These are phyloP conservation scores for Trogon melanurus DNA, from an alignment of 2,113 vertebrate species.

Conservation along the genomic window DNA sequence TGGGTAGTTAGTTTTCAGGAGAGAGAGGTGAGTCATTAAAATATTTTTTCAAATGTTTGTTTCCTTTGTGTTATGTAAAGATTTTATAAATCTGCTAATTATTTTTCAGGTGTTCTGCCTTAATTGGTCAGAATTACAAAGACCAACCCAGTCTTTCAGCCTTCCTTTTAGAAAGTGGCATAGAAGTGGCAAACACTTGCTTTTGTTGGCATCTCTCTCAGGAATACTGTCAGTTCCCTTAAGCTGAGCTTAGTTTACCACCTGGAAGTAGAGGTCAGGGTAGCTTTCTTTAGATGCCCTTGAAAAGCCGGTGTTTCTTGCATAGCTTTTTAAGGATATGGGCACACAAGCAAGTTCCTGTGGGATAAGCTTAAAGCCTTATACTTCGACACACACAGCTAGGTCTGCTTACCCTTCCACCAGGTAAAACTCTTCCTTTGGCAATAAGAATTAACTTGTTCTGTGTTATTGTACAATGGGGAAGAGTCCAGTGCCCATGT, in stretches of 20 bases:
- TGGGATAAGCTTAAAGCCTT: not conserved
- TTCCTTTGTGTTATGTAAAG: not conserved
- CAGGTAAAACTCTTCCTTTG: not conserved
- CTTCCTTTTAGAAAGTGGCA: not conserved
- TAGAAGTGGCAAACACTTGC: not conserved
- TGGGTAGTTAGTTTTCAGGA: not conserved
- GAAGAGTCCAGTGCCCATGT: not conserved
- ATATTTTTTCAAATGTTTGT: not conserved
- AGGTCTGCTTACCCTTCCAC: not conserved
- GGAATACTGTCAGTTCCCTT: not conserved
- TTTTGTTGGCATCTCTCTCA: not conserved
- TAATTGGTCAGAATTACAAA: not conserved
- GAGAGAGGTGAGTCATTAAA: not conserved
- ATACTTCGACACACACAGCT: not conserved
- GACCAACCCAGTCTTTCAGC: not conserved
- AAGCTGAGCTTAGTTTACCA: not conserved
- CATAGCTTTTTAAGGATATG: not conserved
- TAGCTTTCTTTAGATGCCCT: not conserved
- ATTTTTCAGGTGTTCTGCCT: not conserved
- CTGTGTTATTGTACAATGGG: not conserved
- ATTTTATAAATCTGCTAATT: not conserved
- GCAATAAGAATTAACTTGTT: not conserved
- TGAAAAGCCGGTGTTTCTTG: not conserved
- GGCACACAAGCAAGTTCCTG: not conserved
- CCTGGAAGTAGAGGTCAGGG: not conserved